A percentile compares a stretch with the other conserved stretches of the same genome.
Evolutionary conservation across 2,113 vertebrate species (phyloP).

Genomic region (Sisor rabdophorus): DNA sequence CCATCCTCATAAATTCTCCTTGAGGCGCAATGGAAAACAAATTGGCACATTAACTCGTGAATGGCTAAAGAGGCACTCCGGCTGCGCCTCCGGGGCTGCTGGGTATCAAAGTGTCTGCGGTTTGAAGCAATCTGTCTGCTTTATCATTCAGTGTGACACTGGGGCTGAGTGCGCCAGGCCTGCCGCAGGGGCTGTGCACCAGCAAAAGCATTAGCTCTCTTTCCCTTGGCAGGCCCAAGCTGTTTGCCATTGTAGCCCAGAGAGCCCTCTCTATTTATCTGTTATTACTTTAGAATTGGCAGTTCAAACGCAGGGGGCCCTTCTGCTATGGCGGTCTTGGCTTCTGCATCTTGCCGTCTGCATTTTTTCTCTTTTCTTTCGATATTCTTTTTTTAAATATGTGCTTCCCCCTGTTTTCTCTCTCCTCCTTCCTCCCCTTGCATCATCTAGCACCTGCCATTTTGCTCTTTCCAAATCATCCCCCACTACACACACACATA

Average conservation of each 20-base stretch:
- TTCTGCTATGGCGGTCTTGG: constrained; percentile 60
- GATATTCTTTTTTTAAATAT: constrained; percentile 5
- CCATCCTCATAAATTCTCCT: constrained; percentile 85
- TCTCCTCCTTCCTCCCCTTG: constrained; percentile 11
- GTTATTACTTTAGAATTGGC: constrained; percentile 72
- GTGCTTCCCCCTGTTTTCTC: constrained; percentile 1
- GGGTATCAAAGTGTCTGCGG: constrained; percentile 77
- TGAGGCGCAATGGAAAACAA: constrained; percentile 74
- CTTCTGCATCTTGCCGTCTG: constrained; percentile 49
- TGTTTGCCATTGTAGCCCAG: constrained; percentile 72
- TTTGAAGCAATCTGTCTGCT: constrained; percentile 78
- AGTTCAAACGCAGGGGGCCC: constrained; percentile 67
- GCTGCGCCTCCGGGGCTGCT: constrained; percentile 73
- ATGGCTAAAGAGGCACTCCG: constrained; percentile 70
- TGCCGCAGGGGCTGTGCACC: constrained; percentile 61
- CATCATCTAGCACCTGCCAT: constrained; percentile 37
- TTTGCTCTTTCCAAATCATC: constrained; percentile 34
- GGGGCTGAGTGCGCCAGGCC: constrained; percentile 58
- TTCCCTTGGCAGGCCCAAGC: constrained; percentile 70
- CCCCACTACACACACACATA: constrained; percentile 2
- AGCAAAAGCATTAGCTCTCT: constrained; percentile 70
- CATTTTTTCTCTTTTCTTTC: constrained; percentile 17
- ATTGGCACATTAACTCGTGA: constrained; percentile 78
- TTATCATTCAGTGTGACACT: constrained; percentile 75
- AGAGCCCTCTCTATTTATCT: constrained; percentile 71